Evolutionary conservation across 2,888 invertebrate genomes (phyloP), one percentile per base, ranked within the genome.

Genomic region (Limnephilus lunatus): DNA sequence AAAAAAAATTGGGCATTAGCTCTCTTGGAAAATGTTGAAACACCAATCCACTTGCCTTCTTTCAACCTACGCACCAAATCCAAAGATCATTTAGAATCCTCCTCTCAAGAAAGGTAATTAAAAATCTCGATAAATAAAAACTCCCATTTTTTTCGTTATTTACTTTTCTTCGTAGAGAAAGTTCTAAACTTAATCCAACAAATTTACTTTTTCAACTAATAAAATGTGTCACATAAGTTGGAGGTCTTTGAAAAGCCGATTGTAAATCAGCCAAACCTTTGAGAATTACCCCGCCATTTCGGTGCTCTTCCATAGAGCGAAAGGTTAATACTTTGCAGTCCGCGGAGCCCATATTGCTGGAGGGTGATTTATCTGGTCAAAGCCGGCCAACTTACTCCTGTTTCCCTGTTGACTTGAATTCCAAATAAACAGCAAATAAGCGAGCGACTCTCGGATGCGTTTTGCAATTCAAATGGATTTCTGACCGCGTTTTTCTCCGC

Each of bases 381-480:
- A 39, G 83, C 35, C 35, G 83, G 83, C 83, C 32, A 83, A 83
- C 25, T 83, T 83, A 83, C 83, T 32, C 35, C 83, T 32, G 30
- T 35, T 83, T 25, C 31, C 83, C 19, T 53, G 19, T 53, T 68
- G n/a, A 68, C 68, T 83, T 83, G 25, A 83, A 83, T 83, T 83
- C 19, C 83, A 83, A 83, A 83, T 83, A 83, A 83, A 83, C 83
- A 83, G 35, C 25, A 25, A 83, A 35, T 83, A 35, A 19, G 14
- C 32, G 25, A n/a, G 83, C 83, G 35, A 83, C 83, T 83, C 35
- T 35, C 68, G 83, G 83, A 14, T 83, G 83, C 83, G 83, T 83
- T 83, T 83, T 83, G 83, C 83, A 83, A 83, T 83, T 83, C 83
- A 83, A 83, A 83, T 83, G 32, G 25, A 83, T 83, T 35, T 83